These are phyloP conservation scores for Bos javanicus DNA, from an alignment of 2,113 vertebrate genomes.

Conservation along the genomic window DNA sequence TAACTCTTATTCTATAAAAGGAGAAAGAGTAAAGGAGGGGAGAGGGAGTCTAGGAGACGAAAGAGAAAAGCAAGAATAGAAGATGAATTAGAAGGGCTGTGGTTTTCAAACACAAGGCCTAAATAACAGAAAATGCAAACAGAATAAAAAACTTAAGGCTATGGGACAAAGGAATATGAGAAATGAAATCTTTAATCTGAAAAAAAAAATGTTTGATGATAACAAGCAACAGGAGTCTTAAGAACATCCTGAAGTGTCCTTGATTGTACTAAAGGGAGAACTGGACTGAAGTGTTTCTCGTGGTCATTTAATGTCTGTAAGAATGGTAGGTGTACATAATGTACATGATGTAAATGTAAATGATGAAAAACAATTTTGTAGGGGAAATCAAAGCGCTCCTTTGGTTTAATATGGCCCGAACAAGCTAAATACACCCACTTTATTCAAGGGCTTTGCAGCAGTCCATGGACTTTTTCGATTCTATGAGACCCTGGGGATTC, in stretches of 20 bases:
- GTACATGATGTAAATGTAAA: not conserved
- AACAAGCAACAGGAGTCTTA: not conserved
- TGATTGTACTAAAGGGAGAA: not conserved
- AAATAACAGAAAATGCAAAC: not conserved
- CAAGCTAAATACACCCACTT: not conserved
- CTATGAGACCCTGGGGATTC: constrained; percentile 46
- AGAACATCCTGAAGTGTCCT: not conserved
- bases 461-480: constrained; percentile 44
- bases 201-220: not conserved
- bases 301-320: not conserved
- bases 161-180: not conserved
- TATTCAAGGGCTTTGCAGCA: constrained; percentile 16
- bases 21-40: not conserved
- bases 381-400: constrained; percentile 1
- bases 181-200: not conserved
- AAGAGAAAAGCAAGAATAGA: not conserved
- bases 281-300: not conserved
- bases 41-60: not conserved
- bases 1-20: not conserved
- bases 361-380: constrained; percentile 15
- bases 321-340: not conserved
- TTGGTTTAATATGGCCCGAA: constrained; percentile 12
- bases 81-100: not conserved
- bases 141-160: not conserved
- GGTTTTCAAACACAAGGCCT: not conserved